phyloP scores from a whole-genome alignment of 2,113 vertebrate genomes.

The Mionectes macconnelli region DNA sequence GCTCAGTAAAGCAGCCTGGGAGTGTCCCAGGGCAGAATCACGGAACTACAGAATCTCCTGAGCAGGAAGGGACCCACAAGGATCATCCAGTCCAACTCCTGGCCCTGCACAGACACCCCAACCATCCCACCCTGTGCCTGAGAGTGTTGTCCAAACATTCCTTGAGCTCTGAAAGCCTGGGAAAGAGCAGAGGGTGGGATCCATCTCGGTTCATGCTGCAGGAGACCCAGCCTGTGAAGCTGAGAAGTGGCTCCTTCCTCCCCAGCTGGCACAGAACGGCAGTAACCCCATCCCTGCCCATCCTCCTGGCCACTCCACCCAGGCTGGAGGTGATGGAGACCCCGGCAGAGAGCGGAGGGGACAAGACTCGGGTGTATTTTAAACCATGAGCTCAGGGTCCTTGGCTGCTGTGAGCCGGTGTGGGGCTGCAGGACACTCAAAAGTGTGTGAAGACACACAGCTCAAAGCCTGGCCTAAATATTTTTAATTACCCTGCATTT shows the following conservation, averaged over 20 bases:
- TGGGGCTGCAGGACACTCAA: background rate
- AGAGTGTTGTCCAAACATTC: background rate
- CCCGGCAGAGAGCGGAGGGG: background rate
- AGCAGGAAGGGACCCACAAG: background rate
- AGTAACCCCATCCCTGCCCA: background rate
- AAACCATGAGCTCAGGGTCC: background rate
- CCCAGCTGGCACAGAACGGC: background rate
- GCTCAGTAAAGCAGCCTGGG: background rate
- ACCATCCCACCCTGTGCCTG: background rate
- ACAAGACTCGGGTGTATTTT: background rate
- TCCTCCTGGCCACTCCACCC: accelerated
- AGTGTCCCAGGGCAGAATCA: background rate
- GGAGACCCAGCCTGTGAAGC: background rate
- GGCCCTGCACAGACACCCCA: background rate
- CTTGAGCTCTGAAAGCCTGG: background rate
- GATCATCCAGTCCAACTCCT: background rate
- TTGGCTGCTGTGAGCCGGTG: accelerated
- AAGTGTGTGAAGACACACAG: background rate
- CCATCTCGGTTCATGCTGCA: background rate
- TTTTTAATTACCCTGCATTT: background rate
- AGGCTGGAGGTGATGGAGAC: accelerated
- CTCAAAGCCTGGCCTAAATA: background rate
- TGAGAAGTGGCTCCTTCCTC: background rate
- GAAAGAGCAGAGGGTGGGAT: background rate
- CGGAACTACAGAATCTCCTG: background rate